Evolutionary conservation across 2,113 vertebrate species (phyloP).

Genomic region (Crotalus viridis): DNA sequence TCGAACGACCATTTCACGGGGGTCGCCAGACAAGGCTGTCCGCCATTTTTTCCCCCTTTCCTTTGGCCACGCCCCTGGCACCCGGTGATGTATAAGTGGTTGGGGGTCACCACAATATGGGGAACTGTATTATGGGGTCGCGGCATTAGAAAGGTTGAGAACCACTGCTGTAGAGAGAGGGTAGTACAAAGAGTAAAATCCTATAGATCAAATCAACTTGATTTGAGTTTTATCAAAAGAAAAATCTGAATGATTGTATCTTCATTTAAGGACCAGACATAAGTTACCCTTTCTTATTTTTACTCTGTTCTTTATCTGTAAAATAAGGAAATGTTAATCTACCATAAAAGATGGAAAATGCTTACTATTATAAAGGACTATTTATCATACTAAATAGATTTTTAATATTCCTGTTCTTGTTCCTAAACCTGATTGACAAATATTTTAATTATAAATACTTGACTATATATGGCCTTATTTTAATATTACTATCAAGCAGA

Average conservation of each 20-base stretch:
- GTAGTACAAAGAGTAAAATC: background rate
- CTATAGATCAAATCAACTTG: background rate
- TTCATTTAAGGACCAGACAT: background rate
- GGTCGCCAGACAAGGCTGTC: too few species aligned
- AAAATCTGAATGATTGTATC: background rate
- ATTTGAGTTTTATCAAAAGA: background rate
- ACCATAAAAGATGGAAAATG: background rate
- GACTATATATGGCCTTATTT: background rate
- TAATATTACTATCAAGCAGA: background rate
- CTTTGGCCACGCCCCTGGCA: too few species aligned
- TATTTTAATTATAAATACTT: background rate
- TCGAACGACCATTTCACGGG: too few species aligned
- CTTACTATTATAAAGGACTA: background rate
- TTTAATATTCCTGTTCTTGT: background rate
- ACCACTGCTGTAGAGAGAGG: background rate
- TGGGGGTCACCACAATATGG: too few species aligned
- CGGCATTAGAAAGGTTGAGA: too few species aligned
- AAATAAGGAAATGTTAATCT: background rate
- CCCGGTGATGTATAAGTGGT: too few species aligned
- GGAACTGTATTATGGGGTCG: too few species aligned
- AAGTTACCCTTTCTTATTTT: background rate
- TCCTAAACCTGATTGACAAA: background rate
- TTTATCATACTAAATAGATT: background rate
- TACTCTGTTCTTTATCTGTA: background rate
- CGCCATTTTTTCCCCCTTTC: too few species aligned